Base-by-base conservation (phyloP, 2,113 vertebrate species). In the Beaufortia kweichowensis region DNA sequence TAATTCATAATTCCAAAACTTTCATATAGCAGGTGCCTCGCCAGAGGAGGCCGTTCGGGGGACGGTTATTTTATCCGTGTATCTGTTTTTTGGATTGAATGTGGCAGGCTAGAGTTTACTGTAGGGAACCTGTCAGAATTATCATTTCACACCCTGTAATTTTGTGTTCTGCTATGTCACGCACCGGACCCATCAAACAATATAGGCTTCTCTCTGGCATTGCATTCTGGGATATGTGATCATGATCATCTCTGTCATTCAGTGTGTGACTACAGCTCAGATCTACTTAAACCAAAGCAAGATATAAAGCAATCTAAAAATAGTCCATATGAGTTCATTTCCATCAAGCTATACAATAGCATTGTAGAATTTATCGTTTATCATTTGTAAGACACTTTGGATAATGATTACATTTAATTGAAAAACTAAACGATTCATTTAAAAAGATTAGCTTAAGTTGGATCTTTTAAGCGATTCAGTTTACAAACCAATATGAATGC, bases 91-190 rank as follows among this genome's bases (percentile, higher is more conserved):
- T 41, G 39, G 21, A 55, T 55, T 29, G 50, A 15, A 50, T 50
- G 21, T 64, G 14, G 12, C 64, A 39, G 59, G 75, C 15, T 46
- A 63, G 67, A 31, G 23, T 39, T 23, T 75, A 68, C 31, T 66
- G 41, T 71, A 26, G 48, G 60, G 57, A 60, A 35, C 63, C 53
- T 79, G 76, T 76, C 60, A 82, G 66, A 68, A 71, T 82, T 41
- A 78, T 69, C 46, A 68, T 33, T 59, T 63, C 55, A 64, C 39
- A 70, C 65, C 10, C 50, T 78, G 57, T 76, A 65, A 75, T 82
- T 82, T 76, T 67, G 59, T 24, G 60, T 75, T 82, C 24, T 33
- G 35, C 65, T 24, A 39, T 76, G 71, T 76, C 76, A 78, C 48
- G 41, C 62, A 67, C 11, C 33, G 41, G 60, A 28, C 62, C 53